These are phyloP conservation scores for Coryphaenoides rupestris DNA, from an alignment of 2,113 vertebrate species.

Conservation along the genomic window DNA sequence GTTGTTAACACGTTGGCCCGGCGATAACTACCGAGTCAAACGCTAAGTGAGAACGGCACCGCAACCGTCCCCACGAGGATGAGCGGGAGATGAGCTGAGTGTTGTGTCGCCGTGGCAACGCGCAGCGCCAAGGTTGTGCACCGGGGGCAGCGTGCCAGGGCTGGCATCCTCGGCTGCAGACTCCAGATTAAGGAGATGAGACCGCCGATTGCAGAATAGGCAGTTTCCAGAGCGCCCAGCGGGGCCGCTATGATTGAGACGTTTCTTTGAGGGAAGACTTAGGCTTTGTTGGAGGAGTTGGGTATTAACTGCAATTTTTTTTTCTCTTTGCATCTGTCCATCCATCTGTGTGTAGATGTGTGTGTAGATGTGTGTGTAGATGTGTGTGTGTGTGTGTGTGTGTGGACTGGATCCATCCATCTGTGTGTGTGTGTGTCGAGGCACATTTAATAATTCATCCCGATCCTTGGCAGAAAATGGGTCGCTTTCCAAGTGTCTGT, in stretches of 20 bases:
- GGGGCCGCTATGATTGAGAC: constrained; percentile 40
- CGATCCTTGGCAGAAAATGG: too few species aligned
- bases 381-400: constrained; percentile 14
- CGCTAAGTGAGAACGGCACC: constrained; percentile 54
- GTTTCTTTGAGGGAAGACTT: constrained; percentile 20
- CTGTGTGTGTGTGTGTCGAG: too few species aligned
- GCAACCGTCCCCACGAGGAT: constrained; percentile 38
- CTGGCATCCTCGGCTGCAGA: constrained; percentile 13
- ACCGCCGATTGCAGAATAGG: constrained; percentile 11
- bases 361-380: constrained; percentile 6
- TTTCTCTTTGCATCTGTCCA: not conserved
- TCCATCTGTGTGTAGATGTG: not conserved
- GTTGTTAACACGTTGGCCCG: not conserved
- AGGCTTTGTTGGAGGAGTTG: constrained; percentile 10
- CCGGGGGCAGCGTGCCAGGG: constrained; percentile 31
- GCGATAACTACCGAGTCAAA: constrained; percentile 11
- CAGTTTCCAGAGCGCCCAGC: constrained; percentile 31
- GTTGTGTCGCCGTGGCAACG: constrained; percentile 45
- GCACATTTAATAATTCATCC: too few species aligned
- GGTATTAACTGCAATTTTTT: not conserved
- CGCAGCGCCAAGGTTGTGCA: constrained; percentile 39
- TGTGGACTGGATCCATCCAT: not conserved
- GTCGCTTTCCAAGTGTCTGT: too few species aligned
- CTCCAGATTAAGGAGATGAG: constrained; percentile 50
- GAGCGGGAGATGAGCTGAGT: constrained; percentile 37